These are phyloP conservation scores for Channallabes apus DNA, from an alignment of 2,797 vertebrate genomes.

Conservation along the genomic window DNA sequence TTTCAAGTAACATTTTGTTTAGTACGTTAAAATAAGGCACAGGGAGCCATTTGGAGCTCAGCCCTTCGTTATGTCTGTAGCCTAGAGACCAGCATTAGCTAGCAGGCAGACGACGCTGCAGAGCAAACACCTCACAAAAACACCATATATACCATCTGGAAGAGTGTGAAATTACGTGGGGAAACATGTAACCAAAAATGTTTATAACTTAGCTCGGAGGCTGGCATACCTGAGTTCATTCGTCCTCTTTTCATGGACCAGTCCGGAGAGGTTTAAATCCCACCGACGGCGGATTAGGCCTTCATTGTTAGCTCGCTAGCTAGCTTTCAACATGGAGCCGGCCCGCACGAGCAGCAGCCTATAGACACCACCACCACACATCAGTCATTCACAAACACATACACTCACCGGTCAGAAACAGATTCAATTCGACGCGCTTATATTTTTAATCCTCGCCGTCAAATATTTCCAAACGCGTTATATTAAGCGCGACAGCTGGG, in stretches of 20 bases:
- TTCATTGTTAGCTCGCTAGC: slow-evolving; percentile 57
- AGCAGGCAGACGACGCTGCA: neutral
- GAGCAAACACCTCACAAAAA: slow-evolving; percentile 7
- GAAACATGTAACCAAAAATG: neutral
- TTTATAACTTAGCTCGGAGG: neutral
- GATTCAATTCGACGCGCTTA: neutral
- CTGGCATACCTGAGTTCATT: slow-evolving; percentile 43
- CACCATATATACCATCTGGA: neutral
- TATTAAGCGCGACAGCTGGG: slow-evolving; percentile 25
- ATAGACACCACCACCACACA: slow-evolving; percentile 20
- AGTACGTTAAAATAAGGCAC: neutral
- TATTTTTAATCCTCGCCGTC: neutral
- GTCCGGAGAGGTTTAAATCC: slow-evolving; percentile 55
- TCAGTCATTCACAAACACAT: slow-evolving; percentile 36
- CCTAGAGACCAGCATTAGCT: neutral
- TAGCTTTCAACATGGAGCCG: slow-evolving; percentile 46
- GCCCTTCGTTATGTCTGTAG: neutral
- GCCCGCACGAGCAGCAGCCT: slow-evolving; percentile 43
- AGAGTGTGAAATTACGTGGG: neutral
- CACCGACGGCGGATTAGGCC: slow-evolving; percentile 56
- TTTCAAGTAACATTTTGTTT: neutral
- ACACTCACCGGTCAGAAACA: slow-evolving; percentile 15
- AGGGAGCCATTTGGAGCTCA: neutral
- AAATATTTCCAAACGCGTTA: neutral
- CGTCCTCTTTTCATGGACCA: slow-evolving; percentile 32